Base-by-base conservation (phyloP, 2,888 invertebrate genomes). In the Keiferia lycopersicella region DNA sequence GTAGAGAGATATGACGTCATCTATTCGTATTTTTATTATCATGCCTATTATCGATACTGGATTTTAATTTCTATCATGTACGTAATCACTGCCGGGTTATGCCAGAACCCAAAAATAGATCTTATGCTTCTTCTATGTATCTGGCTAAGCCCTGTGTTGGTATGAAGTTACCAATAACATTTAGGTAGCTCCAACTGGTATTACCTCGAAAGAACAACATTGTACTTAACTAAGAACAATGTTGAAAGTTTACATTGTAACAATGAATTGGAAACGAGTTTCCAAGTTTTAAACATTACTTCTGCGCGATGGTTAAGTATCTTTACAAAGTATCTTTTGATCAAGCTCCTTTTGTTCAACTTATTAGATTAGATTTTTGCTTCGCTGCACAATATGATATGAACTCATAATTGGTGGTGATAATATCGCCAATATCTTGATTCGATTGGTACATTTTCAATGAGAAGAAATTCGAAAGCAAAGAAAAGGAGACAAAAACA, bases 211-310 rank as follows among this genome's bases (percentile, higher is more conserved):
- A 58, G 39, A 58, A 58, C 39, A 58, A 58, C 58, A 58, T 14
- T 58, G 58, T 58, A 10, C 34, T 10, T 34, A n/a, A n/a, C 56
- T 14, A 30, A 56, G 56, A 30, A 56, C 56, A 30, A 30, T n/a
- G 22, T 58, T 12, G 11, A 58, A 38, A 57, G 30, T 57, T 57
- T 53, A 56, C 30, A 56, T 56, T 34, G 56, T 56, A 56, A 56
- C 34, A 56, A 56, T 56, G 56, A 56, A 56, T 56, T 56, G 56
- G 34, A 56, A 56, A 56, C 26, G 56, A 56, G 56, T 56, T 56
- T 56, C 34, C 30, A 56, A 56, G 56, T 56, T 56, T 56, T 16
- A 53, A 56, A 56, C 56, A 56, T 56, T 56, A 56, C 34, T 56
- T 34, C 34, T 56, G 34, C 56, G 26, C 34, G 16, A 34, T 26